Percentiles rank a stretch among this genome's conserved stretches.
phyloP scores from a whole-genome alignment of 2,797 vertebrate genomes.

The Cuculus canorus region DNA sequence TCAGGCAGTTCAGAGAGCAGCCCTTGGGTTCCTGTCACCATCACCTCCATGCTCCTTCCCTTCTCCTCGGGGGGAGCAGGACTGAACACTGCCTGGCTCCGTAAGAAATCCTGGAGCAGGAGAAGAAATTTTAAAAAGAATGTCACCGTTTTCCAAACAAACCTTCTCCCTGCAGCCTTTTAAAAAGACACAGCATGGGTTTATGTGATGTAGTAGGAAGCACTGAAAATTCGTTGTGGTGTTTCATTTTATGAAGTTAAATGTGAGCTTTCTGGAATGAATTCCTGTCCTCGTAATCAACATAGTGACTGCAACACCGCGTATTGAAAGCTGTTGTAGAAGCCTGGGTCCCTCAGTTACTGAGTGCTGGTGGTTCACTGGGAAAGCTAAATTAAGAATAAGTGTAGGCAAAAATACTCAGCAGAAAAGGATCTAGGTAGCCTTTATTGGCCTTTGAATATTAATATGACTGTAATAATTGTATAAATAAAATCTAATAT shows the following conservation, averaged over 20 bases:
- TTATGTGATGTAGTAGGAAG: not conserved
- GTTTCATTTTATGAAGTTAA: not conserved
- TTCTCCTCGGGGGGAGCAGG: not conserved
- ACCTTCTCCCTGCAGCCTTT: not conserved
- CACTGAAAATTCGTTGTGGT: not conserved
- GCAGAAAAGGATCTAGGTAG: not conserved
- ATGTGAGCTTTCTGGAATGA: not conserved
- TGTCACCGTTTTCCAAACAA: not conserved
- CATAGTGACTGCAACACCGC: rapidly evolving
- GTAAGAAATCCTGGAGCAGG: not conserved
- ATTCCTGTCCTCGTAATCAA: not conserved
- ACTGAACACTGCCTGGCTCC: not conserved
- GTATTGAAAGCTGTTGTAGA: not conserved
- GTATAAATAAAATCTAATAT: too few relatives aligned
- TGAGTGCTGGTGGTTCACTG: not conserved
- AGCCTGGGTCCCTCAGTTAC: not conserved
- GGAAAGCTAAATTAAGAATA: not conserved
- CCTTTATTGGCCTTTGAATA: conserved; percentile 7
- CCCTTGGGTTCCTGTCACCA: not conserved
- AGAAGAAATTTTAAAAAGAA: not conserved
- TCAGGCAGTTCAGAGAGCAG: not conserved
- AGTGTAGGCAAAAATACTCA: not conserved
- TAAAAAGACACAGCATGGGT: not conserved
- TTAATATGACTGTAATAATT: not conserved
- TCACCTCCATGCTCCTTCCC: not conserved